Evolutionary conservation across 2,888 invertebrate genomes (phyloP).

Genomic region (Emmelina monodactyla): DNA sequence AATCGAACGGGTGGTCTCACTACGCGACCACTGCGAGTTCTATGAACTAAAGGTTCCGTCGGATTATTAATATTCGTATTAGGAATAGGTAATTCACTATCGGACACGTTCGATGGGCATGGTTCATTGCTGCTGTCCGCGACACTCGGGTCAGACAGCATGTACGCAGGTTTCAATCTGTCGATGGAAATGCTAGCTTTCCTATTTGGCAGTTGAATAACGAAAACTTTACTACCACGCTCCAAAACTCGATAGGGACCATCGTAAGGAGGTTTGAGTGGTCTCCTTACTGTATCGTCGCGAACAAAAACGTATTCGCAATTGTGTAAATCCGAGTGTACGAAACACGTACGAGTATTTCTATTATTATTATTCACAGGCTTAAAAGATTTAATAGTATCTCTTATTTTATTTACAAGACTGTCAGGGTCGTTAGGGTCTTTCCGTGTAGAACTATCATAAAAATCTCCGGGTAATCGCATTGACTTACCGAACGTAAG

Average conservation of each 20-base stretch:
- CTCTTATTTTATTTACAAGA: neutral
- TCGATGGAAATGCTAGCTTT: conserved; percentile 10
- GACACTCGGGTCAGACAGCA: neutral
- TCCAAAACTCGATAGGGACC: conserved; percentile 10
- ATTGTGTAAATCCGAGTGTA: conserved; percentile 3
- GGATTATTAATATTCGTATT: too few relatives aligned
- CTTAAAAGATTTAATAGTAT: neutral
- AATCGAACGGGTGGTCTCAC: too few relatives aligned
- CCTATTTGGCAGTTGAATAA: conserved; percentile 4
- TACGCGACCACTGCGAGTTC: too few relatives aligned
- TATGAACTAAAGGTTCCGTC: too few relatives aligned
- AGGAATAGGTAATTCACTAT: too few relatives aligned
- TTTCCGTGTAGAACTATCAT: neutral
- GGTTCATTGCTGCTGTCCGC: too few relatives aligned
- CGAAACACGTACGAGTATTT: conserved; percentile 1
- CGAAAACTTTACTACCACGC: conserved; percentile 7
- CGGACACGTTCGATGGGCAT: too few relatives aligned
- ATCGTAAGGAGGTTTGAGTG: conserved; percentile 8
- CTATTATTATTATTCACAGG: neutral
- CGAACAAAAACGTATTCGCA: conserved; percentile 9
- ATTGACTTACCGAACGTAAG: conserved; percentile 18
- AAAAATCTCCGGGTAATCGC: conserved; percentile 21
- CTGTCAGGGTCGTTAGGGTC: neutral
- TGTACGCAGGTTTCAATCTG: conserved; percentile 12
- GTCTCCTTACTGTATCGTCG: conserved; percentile 5